Evolutionary conservation across 2,888 invertebrate genomes (phyloP).

Genomic region (Tineola bisselliella): DNA sequence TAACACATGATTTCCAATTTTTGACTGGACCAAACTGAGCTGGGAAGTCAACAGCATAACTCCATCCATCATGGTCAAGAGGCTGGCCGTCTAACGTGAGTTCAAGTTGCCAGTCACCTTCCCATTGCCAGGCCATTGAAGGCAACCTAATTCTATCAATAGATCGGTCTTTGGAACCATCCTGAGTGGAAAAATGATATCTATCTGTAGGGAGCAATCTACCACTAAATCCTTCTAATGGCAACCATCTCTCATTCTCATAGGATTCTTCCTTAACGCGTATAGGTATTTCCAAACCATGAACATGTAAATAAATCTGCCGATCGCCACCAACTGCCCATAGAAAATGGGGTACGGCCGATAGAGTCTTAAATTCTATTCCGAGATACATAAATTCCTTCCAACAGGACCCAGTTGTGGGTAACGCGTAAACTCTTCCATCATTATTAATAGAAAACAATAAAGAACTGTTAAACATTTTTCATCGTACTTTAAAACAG

Average conservation of each 20-base stretch:
- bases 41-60: constrained; percentile 92
- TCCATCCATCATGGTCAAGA: constrained; percentile 92
- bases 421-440: constrained; percentile 86
- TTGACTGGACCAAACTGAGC: constrained; percentile 81
- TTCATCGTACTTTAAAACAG: constrained; percentile 5
- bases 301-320: constrained; percentile 91
- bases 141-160: constrained; percentile 86
- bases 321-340: constrained; percentile 96
- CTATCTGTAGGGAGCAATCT: constrained; percentile 88
- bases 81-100: constrained; percentile 86
- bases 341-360: constrained; percentile 84
- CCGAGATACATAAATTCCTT: constrained; percentile 86
- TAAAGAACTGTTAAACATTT: constrained; percentile 73
- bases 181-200: constrained; percentile 84
- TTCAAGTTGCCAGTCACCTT: constrained; percentile 92
- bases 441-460: constrained; percentile 88
- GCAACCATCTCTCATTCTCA: constrained; percentile 95
- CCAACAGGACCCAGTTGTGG: constrained; percentile 85
- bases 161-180: constrained; percentile 81
- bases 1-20: constrained; percentile 90
- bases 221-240: constrained; percentile 86
- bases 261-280: constrained; percentile 89
- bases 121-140: constrained; percentile 97
- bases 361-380: constrained; percentile 88
- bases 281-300: constrained; percentile 89